Base-by-base conservation (phyloP, 2,888 invertebrate genomes). In the Zhuqinia jingwanae region DNA sequence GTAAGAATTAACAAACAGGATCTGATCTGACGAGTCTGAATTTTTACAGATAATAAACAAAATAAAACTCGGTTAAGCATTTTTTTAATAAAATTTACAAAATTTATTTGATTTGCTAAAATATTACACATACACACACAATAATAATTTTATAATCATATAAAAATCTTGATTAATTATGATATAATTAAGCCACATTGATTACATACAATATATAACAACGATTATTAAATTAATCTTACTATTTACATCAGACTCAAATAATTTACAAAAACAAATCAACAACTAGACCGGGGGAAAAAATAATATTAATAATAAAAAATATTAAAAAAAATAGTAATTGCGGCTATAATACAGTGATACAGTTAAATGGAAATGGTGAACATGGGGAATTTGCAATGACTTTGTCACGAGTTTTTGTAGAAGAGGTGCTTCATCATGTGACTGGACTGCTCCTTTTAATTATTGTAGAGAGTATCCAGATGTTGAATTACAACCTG, bases 181-280 rank as follows among this genome's bases (percentile, higher is more conserved):
- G 11, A 8, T 5, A 36, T 36, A 36, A 36, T 36, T 36, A 36
- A n/a, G 50, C 50, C 50, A 50, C n/a, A 50, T n/a, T 50, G n/a
- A n/a, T 36, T 36, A 3, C 3, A 36, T 6, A 36, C 36, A 36
- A 3, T n/a, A 5, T 30, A 65, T 20, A 65, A 63, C 30, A 63
- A 63, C 10, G 25, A 25, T 25, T 25, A 58, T 17, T 6, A 53
- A 56, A 58, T 17, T 53, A 53, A 17, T 53, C 56, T 58, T 3
- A 68, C 70, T 76, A 56, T 76, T 56, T 76, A 76, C 75, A 76
- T 76, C 75, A 76, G 75, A 53, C 75, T 76, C 53, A 53, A 76
- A 76, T 76, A 76, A 56, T 60, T 25, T 65, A 65, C 30, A 1
- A 30, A 27, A 25, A 60, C 11, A 10, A 20, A 53, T 17, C 17